Evolutionary conservation across 2,797 vertebrate species (phyloP).

Genomic region (Thunnus albacares): DNA sequence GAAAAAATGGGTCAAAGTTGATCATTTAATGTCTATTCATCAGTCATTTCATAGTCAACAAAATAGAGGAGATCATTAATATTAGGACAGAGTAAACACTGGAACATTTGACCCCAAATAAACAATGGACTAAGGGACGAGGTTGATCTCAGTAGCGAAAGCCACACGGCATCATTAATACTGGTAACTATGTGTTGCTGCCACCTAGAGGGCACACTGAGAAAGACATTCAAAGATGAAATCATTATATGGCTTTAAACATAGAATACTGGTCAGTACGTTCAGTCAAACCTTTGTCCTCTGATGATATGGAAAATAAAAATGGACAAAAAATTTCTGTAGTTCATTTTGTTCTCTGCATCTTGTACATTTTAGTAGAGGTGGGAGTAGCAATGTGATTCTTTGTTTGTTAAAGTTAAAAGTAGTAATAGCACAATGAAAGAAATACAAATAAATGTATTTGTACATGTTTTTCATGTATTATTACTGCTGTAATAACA

Average conservation of each 20-base stretch:
- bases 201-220: conserved; percentile 62
- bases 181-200: conserved; percentile 43
- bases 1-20: background rate
- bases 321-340: background rate
- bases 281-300: background rate
- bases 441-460: background rate
- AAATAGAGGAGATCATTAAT: background rate
- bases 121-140: background rate
- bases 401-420: background rate
- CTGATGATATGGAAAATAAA: background rate
- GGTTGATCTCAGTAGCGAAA: background rate
- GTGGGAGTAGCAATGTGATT: background rate
- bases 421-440: too few species aligned
- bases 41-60: background rate
- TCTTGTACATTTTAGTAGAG: background rate
- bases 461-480: too few species aligned
- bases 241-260: background rate
- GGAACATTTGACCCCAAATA: background rate
- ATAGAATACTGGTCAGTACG: background rate
- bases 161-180: background rate
- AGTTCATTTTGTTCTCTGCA: background rate
- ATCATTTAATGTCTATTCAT: background rate
- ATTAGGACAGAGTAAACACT: conserved; percentile 21
- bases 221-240: background rate
- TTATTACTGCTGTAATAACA: too few species aligned